phyloP scores from a whole-genome alignment of 2,888 invertebrate species.

The Glomeris marginata region DNA sequence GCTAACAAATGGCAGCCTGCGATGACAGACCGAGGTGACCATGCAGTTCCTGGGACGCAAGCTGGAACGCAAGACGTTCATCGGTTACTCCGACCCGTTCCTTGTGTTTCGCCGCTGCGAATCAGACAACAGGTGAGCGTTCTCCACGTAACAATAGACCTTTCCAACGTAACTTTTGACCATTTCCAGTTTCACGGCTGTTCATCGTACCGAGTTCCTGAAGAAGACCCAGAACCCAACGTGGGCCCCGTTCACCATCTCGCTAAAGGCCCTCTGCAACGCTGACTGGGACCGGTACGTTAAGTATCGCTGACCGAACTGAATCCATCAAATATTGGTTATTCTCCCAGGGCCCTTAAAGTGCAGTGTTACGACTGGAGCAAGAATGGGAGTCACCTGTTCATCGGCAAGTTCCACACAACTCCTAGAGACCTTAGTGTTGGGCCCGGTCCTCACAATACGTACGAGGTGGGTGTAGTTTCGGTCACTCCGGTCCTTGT shows the following conservation, averaged over 20 bases:
- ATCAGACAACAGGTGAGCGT: background rate
- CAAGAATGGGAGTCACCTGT: slow-evolving; percentile 31
- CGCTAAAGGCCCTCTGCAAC: slow-evolving; percentile 35
- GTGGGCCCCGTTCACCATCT: slow-evolving; percentile 33
- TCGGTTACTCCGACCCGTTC: slow-evolving; percentile 29
- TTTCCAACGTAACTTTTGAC: background rate
- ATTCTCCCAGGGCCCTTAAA: slow-evolving; percentile 29
- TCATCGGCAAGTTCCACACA: slow-evolving; percentile 35
- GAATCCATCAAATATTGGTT: background rate
- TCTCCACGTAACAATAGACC: too few relatives aligned
- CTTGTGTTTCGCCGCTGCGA: slow-evolving; percentile 29
- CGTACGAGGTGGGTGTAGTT: too few relatives aligned
- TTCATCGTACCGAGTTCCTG: slow-evolving; percentile 34
- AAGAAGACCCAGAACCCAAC: slow-evolving; percentile 33
- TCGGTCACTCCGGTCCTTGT: too few relatives aligned
- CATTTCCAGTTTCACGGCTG: slow-evolving; percentile 24
- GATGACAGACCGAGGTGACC: slow-evolving; percentile 23
- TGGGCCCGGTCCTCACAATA: slow-evolving; percentile 24
- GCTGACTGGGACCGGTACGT: slow-evolving; percentile 34
- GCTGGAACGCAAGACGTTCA: slow-evolving; percentile 26
- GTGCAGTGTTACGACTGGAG: slow-evolving; percentile 24
- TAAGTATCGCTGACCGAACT: background rate
- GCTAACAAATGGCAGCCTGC: background rate
- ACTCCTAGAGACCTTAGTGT: slow-evolving; percentile 31
- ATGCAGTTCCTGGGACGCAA: slow-evolving; percentile 26